Evolutionary conservation across 2,888 invertebrate species (phyloP).

Genomic region (Tipula unca): DNA sequence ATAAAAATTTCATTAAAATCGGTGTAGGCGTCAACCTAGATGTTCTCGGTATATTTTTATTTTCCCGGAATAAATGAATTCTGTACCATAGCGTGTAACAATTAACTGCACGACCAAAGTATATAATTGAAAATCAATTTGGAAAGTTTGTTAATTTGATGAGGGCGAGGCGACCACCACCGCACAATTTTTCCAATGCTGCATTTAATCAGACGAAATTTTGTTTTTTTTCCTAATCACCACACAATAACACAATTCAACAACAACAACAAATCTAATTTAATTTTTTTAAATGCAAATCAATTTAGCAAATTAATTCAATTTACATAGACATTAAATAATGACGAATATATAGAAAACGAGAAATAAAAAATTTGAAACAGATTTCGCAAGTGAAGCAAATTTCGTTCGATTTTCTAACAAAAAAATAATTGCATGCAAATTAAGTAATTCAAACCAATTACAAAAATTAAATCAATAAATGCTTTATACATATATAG

Average conservation of each 20-base stretch:
- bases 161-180: no score
- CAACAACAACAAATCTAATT: not conserved
- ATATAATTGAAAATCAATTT: no score
- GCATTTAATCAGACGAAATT: no score
- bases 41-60: no score
- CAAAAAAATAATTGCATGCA: not conserved
- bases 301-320: not conserved
- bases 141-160: no score
- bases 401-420: not conserved
- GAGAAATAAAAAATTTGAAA: not conserved
- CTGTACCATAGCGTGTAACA: no score
- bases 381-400: not conserved
- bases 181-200: no score
- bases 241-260: not conserved
- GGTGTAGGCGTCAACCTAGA: no score
- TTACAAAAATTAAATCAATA: not conserved
- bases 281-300: not conserved
- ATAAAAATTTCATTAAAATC: no score
- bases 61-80: no score
- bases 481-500: not conserved
- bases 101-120: no score
- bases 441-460: constrained; percentile 8
- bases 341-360: not conserved
- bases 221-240: not conserved
- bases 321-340: not conserved